Percentiles rank a stretch among this genome's conserved stretches.
phyloP scores from a whole-genome alignment of 2,113 vertebrate species.

The Gasterosteus nipponicus region DNA sequence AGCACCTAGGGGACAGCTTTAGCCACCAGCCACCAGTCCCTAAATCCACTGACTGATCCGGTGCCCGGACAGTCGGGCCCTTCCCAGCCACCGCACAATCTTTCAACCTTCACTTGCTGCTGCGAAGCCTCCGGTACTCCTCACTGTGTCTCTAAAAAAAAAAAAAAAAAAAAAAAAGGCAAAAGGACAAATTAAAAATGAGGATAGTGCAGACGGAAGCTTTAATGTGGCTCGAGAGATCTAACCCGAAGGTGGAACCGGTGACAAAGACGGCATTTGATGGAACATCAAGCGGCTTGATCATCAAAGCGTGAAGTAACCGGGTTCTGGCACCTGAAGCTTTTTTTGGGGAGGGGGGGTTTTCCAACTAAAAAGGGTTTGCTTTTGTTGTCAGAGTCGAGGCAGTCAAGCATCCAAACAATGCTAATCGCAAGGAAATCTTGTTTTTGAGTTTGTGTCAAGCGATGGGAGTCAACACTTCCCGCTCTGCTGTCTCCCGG shows the following conservation, averaged over 20 bases:
- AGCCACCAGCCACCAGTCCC: constrained; percentile 67
- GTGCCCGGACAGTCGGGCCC: constrained; percentile 76
- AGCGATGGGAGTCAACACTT: neutral
- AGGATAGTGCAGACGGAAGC: neutral
- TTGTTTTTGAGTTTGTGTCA: constrained; percentile 17
- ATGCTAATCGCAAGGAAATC: constrained; percentile 30
- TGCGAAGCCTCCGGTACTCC: constrained; percentile 45
- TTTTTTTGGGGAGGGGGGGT: neutral
- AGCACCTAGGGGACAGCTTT: constrained; percentile 72
- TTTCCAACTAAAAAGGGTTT: neutral
- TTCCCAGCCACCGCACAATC: constrained; percentile 65
- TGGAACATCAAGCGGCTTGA: constrained; percentile 29
- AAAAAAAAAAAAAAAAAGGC: neutral
- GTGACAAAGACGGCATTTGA: constrained; percentile 32
- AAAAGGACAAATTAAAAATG: constrained; percentile 7
- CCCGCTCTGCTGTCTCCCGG: neutral
- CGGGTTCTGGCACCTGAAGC: constrained; percentile 17
- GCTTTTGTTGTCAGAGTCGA: constrained; percentile 25
- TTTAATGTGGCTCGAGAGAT: constrained; percentile 34
- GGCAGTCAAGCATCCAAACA: constrained; percentile 21
- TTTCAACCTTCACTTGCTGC: constrained; percentile 65
- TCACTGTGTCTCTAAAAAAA: constrained; percentile 21
- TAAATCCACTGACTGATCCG: constrained; percentile 81
- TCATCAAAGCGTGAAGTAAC: constrained; percentile 10
- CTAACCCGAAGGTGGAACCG: constrained; percentile 6